A percentile compares a stretch with the other conserved stretches of the same genome.
Evolutionary conservation across 2,797 vertebrate genomes (phyloP).

Genomic region (Cichlasoma orientale): DNA sequence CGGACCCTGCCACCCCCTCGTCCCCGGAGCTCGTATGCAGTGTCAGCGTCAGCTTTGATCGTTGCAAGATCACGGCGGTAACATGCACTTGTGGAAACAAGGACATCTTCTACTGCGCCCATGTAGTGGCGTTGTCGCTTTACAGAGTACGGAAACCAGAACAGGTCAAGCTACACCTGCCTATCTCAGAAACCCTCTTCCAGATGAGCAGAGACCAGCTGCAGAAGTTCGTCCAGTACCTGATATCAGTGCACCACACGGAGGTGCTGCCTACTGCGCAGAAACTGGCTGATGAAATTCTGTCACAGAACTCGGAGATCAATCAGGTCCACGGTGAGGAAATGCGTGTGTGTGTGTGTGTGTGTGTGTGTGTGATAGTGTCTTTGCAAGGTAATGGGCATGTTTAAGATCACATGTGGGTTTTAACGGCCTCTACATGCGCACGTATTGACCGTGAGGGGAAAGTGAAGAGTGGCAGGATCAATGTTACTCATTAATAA

Average conservation of each 20-base stretch:
- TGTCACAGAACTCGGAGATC: conserved; percentile 99
- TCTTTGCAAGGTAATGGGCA: neutral
- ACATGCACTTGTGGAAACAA: conserved; percentile 99
- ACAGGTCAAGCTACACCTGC: conserved; percentile 98
- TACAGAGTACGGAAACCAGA: conserved; percentile 98
- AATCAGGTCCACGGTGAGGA: conserved; percentile 99
- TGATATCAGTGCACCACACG: conserved; percentile 98
- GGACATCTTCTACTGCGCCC: conserved; percentile 99
- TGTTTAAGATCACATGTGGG: conserved; percentile 3
- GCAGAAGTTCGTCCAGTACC: conserved; percentile 99
- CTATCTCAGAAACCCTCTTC: conserved; percentile 98
- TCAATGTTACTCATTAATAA: conserved; percentile 74
- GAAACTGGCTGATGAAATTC: conserved; percentile 97
- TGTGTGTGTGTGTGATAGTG: conserved; percentile 78
- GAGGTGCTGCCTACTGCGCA: conserved; percentile 98
- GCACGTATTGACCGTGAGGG: conserved; percentile 57
- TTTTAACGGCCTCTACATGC: conserved; percentile 20
- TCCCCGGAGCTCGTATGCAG: conserved; percentile 95
- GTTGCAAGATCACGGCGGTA: conserved; percentile 99
- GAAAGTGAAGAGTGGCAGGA: conserved; percentile 68
- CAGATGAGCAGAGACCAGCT: conserved; percentile 99
- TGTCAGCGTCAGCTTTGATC: conserved; percentile 99
- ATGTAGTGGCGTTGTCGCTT: conserved; percentile 96
- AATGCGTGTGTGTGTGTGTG: conserved; percentile 63
- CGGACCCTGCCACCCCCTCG: conserved; percentile 91